phyloP scores from a whole-genome alignment of 2,797 vertebrate genomes.

The Hyperoplus lanceolatus region DNA sequence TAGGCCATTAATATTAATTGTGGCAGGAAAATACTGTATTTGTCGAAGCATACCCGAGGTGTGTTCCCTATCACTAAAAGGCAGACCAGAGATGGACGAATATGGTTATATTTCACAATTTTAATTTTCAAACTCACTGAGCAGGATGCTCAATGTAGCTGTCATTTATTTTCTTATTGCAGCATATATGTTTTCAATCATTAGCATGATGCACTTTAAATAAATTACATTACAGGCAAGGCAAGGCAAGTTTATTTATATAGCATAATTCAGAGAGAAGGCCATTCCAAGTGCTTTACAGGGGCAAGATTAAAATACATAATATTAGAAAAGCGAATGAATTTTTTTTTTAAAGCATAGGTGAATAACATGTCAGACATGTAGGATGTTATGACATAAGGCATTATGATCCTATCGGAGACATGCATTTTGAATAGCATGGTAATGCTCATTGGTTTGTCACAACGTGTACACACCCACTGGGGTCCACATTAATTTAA shows the following conservation, averaged over 20 bases:
- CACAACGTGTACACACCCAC: conserved; percentile 49
- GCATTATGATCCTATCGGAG: conserved; percentile 42
- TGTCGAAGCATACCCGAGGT: conserved; percentile 43
- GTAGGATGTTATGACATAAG: conserved; percentile 20
- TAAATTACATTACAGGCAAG: not conserved
- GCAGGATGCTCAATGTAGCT: not conserved
- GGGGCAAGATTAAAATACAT: no score
- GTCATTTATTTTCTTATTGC: conserved; percentile 15
- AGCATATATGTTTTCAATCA: conserved; percentile 23
- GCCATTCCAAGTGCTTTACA: no score
- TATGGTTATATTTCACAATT: conserved; percentile 17
- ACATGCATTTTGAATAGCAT: conserved; percentile 66
- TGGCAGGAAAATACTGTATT: conserved; percentile 47
- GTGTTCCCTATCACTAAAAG: conserved; percentile 47
- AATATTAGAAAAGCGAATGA: no score
- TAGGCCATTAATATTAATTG: conserved; percentile 72
- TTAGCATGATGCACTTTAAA: conserved; percentile 42
- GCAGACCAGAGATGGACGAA: conserved; percentile 21
- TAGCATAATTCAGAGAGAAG: no score
- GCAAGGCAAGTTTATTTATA: no score
- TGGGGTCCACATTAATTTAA: conserved; percentile 68
- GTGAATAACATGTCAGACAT: conserved; percentile 61
- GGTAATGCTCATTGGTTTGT: conserved; percentile 67
- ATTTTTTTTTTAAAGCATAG: conserved; percentile 18
- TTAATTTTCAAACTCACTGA: not conserved